A percentile compares a stretch with the other conserved stretches of the same genome.
These are phyloP conservation scores for Cotesia vestalis DNA, from an alignment of 1,140 invertebrate species.

Conservation along the genomic window DNA sequence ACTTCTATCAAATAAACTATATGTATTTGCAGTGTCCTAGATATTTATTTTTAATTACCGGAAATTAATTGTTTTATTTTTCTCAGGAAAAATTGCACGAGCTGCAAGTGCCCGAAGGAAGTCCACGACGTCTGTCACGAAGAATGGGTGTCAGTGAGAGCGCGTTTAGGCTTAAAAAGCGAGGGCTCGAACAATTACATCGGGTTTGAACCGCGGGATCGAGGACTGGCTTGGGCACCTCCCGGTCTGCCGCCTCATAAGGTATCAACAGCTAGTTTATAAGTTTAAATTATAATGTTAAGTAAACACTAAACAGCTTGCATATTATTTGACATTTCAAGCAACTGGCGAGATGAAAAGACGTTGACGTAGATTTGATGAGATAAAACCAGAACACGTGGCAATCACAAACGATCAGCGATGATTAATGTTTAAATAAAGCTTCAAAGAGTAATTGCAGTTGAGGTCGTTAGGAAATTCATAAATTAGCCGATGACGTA, in stretches of 20 bases:
- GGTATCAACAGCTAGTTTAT: slow-evolving; percentile 53
- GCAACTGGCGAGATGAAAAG: too few relatives aligned
- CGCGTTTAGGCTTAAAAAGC: slow-evolving; percentile 79
- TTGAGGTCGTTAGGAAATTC: slow-evolving; percentile 20
- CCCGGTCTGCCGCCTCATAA: slow-evolving; percentile 75
- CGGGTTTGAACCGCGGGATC: slow-evolving; percentile 68
- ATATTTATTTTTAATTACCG: neutral
- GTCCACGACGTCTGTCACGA: slow-evolving; percentile 88
- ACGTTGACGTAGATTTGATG: neutral
- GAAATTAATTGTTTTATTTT: slow-evolving; percentile 20
- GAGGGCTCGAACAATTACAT: slow-evolving; percentile 58
- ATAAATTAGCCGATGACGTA: slow-evolving; percentile 36
- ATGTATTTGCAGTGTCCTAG: neutral
- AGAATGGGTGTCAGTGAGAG: slow-evolving; percentile 83
- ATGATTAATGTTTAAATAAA: slow-evolving; percentile 26
- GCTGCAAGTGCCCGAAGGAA: slow-evolving; percentile 88
- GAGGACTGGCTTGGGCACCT: slow-evolving; percentile 84
- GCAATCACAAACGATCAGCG: neutral
- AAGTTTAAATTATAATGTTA: too few relatives aligned
- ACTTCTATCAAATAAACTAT: neutral
- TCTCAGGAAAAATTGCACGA: slow-evolving; percentile 83
- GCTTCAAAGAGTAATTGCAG: slow-evolving; percentile 35
- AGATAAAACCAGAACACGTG: neutral
- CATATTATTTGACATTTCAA: too few relatives aligned
- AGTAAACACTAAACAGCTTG: too few relatives aligned